These are phyloP conservation scores for Acanthosepion esculentum DNA, from an alignment of 2,888 invertebrate genomes.

Conservation along the genomic window DNA sequence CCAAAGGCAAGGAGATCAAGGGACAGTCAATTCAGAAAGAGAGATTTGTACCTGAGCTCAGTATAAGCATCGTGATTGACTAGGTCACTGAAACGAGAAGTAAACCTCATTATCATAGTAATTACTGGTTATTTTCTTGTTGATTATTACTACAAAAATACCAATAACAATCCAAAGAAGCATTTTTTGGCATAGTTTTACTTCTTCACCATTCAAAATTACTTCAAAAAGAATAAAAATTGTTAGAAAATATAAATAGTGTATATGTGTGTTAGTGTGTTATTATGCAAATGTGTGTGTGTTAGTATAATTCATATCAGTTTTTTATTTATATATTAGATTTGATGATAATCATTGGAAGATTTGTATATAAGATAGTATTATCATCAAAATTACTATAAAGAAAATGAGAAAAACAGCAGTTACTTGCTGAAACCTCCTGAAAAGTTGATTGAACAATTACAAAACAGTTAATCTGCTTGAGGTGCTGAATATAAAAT, in stretches of 20 bases:
- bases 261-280: not conserved
- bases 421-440: too few relatives aligned
- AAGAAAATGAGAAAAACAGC: too few relatives aligned
- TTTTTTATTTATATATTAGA: too few relatives aligned
- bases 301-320: too few relatives aligned
- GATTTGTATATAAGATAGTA: too few relatives aligned
- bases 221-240: not conserved
- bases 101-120: not conserved
- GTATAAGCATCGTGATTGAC: constrained; percentile 46
- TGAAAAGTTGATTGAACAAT: too few relatives aligned
- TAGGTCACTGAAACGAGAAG: constrained; percentile 44
- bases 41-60: constrained; percentile 45
- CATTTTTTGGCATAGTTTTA: not conserved
- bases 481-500: too few relatives aligned
- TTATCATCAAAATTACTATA: too few relatives aligned
- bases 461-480: too few relatives aligned
- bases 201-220: not conserved
- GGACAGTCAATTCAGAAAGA: constrained; percentile 11
- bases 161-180: not conserved
- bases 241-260: not conserved
- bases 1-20: not conserved
- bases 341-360: too few relatives aligned
- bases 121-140: not conserved
- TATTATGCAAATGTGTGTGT: too few relatives aligned
- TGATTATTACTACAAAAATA: too few relatives aligned